Conservation (phyloP, 2,113 vertebrate species). For the Cranoglanis bouderius region DNA sequence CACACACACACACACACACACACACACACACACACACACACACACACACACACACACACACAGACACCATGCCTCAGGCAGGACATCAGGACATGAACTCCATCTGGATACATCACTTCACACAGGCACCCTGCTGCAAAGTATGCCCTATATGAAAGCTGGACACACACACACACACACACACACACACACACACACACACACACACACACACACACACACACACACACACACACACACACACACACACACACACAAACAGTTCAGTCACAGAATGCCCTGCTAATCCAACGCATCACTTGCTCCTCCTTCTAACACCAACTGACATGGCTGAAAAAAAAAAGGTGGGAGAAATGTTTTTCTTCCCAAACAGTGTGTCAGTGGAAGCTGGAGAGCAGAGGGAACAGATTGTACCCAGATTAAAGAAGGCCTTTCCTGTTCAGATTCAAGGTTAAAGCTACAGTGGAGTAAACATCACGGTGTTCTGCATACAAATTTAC, state of each 20-base stretch:
- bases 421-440: conserved; percentile 41
- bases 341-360: background rate
- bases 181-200: conserved; percentile 1
- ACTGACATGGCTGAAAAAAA: background rate
- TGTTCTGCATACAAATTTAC: conserved; percentile 36
- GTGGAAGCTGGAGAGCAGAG: conserved; percentile 10
- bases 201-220: background rate
- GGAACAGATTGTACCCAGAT: conserved; percentile 29
- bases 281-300: background rate
- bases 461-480: conserved; percentile 12
- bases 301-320: background rate
- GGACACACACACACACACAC: background rate
- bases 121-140: conserved; percentile 16
- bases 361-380: conserved; percentile 22
- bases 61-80: conserved; percentile 29
- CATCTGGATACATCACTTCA: conserved; percentile 35
- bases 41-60: conserved; percentile 16
- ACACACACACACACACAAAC: background rate
- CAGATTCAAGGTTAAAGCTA: conserved; percentile 42
- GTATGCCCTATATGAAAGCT: background rate
- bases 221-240: background rate
- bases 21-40: background rate
- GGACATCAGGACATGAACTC: conserved; percentile 17
- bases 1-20: background rate
- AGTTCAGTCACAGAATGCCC: background rate